phyloP scores from a whole-genome alignment of 2,113 vertebrate species.

The Neolamprologus devosi region DNA sequence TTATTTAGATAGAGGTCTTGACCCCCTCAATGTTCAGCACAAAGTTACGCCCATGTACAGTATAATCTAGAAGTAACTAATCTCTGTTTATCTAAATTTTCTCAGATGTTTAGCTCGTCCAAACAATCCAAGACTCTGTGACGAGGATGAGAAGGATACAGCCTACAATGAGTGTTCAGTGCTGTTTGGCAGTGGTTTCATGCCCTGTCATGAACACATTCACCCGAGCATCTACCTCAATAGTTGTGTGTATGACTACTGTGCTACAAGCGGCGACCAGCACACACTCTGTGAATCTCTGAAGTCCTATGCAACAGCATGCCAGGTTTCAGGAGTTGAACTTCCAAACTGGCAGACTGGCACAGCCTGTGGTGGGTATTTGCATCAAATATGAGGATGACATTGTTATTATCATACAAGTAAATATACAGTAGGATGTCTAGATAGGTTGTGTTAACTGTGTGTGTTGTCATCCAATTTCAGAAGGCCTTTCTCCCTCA shows the following conservation, averaged over 20 bases:
- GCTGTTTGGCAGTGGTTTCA: slow-evolving; percentile 53
- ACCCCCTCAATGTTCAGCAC: neutral
- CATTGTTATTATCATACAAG: neutral
- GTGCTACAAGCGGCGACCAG: slow-evolving; percentile 49
- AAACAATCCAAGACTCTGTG: slow-evolving; percentile 45
- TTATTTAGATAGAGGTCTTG: neutral
- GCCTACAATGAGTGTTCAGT: slow-evolving; percentile 56
- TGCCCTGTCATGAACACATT: slow-evolving; percentile 60
- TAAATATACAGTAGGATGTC: neutral
- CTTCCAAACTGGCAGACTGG: slow-evolving; percentile 60
- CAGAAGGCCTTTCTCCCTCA: slow-evolving; percentile 8
- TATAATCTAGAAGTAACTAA: neutral
- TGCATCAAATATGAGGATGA: neutral
- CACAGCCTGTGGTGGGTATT: slow-evolving; percentile 66
- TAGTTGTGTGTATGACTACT: slow-evolving; percentile 72
- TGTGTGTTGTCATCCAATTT: neutral
- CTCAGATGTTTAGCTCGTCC: slow-evolving; percentile 57
- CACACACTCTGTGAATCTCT: slow-evolving; percentile 65
- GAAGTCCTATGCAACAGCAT: slow-evolving; percentile 69
- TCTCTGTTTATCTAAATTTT: neutral
- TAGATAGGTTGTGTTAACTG: neutral
- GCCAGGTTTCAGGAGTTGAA: slow-evolving; percentile 61
- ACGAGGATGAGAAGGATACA: slow-evolving; percentile 14
- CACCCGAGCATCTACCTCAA: slow-evolving; percentile 61
- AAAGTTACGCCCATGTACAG: neutral